Base-by-base conservation (phyloP, 2,888 invertebrate species). In the Criorhina ranunculi region DNA sequence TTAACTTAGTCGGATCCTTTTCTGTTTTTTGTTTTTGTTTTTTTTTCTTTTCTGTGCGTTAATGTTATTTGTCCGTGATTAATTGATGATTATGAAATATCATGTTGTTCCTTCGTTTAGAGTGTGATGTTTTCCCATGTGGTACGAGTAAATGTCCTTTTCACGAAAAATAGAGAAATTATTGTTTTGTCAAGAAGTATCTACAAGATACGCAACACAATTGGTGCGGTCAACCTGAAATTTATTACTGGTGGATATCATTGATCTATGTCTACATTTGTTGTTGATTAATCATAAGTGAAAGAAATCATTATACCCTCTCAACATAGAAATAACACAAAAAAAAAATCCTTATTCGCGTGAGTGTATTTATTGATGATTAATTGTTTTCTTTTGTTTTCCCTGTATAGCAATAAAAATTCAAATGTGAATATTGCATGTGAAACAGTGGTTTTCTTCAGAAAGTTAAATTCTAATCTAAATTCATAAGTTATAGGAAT, bases 381-480 rank as follows among this genome's bases (percentile, higher is more conserved):
- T 79, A 46, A 46, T 19, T 8, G 15, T 17, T 42, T 42, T 42
- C 42, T 42, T 7, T 9, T 66, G 9, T 29, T 29, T 57, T 40
- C 31, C 12, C 7, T 35, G 24, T 29, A 33, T 55, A 17, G 15
- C 15, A 60, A 29, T 8, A 55, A 67, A 51, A 49, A 12, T 31
- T 55, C 5, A 2, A 15, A 49, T 73, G 66, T 55, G 53, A 60
- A 55, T 35, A 55, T 62, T 67, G 67, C 67, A 75, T 75, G 80
- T 57, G 40, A 37, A 62, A 75, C 31, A 62, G 75, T 73, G 67
- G 2, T 76, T 42, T 49, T 40, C n/a, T 49, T 19, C 1, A n/a
- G 24, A 35, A 44, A 60, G 37, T 29, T 6, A 57, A 55, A 69
- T 69, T 60, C 37, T 8, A 53, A 60, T 42, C 29, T 31, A 59